Conservation (phyloP, 1,140 invertebrate genomes). For the Drosophila equinoxialis region DNA sequence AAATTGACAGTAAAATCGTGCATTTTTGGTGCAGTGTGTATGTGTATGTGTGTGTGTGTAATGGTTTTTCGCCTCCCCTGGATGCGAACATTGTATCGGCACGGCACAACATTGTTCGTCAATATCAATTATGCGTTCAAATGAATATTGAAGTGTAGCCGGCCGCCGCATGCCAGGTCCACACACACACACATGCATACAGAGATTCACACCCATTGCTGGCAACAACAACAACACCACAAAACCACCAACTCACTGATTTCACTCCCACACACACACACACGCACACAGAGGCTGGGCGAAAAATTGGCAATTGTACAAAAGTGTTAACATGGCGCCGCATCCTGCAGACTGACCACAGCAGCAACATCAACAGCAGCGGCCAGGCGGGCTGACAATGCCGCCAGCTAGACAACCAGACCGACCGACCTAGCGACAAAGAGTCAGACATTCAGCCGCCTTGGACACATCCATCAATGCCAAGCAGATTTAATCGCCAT, state of each 20-base stretch:
- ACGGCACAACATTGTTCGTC: slow-evolving; percentile 73
- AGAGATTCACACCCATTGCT: not conserved
- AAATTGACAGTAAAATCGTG: not conserved
- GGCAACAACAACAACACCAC: slow-evolving; percentile 53
- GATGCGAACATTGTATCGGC: slow-evolving; percentile 35
- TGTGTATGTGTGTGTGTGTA: not conserved
- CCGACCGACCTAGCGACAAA: not conserved
- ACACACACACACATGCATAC: slow-evolving; percentile 9
- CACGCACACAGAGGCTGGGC: slow-evolving; percentile 33
- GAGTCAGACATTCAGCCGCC: slow-evolving; percentile 40
- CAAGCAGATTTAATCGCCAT: slow-evolving; percentile 81
- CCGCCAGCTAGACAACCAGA: slow-evolving; percentile 12
- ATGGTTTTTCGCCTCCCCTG: slow-evolving; percentile 31
- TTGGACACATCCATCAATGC: slow-evolving; percentile 82
- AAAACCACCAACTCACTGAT: slow-evolving; percentile 55
- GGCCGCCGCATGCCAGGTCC: slow-evolving; percentile 63
- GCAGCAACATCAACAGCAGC: slow-evolving; percentile 34
- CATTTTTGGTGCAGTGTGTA: not conserved
- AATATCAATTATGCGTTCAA: slow-evolving; percentile 80
- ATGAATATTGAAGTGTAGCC: slow-evolving; percentile 81
- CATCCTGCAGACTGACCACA: slow-evolving; percentile 77
- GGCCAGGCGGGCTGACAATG: slow-evolving; percentile 8
- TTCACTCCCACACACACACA: slow-evolving; percentile 36
- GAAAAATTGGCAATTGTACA: slow-evolving; percentile 81
- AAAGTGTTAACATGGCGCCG: slow-evolving; percentile 79